phyloP scores from a whole-genome alignment of 2,113 vertebrate genomes.

The Lathamus discolor region DNA sequence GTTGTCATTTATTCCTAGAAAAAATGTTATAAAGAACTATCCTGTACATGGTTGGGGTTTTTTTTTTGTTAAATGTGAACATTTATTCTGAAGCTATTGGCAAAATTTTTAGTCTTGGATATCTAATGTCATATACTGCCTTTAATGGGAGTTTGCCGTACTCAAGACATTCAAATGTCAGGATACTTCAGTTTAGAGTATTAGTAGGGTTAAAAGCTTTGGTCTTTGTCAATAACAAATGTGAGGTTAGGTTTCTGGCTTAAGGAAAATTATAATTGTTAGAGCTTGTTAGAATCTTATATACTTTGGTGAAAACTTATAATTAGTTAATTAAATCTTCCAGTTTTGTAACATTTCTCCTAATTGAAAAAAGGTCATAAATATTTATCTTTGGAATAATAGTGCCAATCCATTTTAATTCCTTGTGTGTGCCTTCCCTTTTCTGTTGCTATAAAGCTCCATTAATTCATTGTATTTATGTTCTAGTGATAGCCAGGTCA shows the following conservation, averaged over 20 bases:
- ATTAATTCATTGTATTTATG: not conserved
- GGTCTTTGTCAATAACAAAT: not conserved
- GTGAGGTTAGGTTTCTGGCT: not conserved
- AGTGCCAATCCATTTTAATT: constrained; percentile 12
- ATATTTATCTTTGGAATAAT: constrained; percentile 17
- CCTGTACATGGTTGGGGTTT: not conserved
- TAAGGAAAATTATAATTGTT: not conserved
- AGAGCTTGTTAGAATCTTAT: not conserved
- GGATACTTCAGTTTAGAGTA: not conserved
- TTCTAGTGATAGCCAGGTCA: not conserved
- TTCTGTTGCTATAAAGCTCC: not conserved
- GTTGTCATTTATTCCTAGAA: not conserved
- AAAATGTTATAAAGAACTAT: not conserved
- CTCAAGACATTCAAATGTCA: not conserved
- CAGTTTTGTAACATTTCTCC: not conserved
- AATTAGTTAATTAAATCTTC: not conserved
- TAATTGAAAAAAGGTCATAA: not conserved
- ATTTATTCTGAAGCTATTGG: not conserved
- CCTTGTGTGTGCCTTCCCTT: not conserved
- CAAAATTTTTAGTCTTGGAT: not conserved
- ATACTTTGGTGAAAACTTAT: not conserved
- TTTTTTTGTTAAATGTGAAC: not conserved
- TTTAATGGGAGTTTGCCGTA: not conserved
- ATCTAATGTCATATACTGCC: not conserved
- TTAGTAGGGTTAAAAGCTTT: not conserved